Percentiles rank a stretch among this genome's conserved stretches.
These are phyloP conservation scores for Plodia interpunctella DNA, from an alignment of 1,140 invertebrate genomes.

Conservation along the genomic window DNA sequence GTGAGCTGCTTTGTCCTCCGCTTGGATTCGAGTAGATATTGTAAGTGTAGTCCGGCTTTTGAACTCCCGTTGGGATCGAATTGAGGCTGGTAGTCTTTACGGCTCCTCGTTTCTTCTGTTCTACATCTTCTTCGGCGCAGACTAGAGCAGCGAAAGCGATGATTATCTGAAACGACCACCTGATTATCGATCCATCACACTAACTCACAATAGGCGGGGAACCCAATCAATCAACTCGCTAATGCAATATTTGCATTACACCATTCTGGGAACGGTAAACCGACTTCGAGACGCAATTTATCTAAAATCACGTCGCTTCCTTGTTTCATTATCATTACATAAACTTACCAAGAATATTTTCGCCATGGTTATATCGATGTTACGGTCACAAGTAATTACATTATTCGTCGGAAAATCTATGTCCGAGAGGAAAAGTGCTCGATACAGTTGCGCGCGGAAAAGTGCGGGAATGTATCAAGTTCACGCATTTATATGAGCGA, in stretches of 20 bases:
- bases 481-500: constrained; percentile 69
- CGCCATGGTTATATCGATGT: constrained; percentile 38
- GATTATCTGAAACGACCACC: constrained; percentile 50
- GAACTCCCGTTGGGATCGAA: constrained; percentile 53
- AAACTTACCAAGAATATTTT: constrained; percentile 59
- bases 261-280: constrained; percentile 12
- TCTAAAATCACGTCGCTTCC: not conserved
- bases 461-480: constrained; percentile 67
- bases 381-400: constrained; percentile 39
- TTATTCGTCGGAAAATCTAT: constrained; percentile 41
- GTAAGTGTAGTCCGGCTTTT: constrained; percentile 64
- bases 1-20: constrained; percentile 26
- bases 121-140: constrained; percentile 49
- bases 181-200: constrained; percentile 31
- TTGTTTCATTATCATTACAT: too few species aligned
- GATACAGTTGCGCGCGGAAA: constrained; percentile 51
- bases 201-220: constrained; percentile 21
- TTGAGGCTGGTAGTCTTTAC: constrained; percentile 52
- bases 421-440: constrained; percentile 60
- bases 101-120: constrained; percentile 63
- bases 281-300: constrained; percentile 10
- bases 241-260: constrained; percentile 22
- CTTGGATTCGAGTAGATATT: constrained; percentile 50
- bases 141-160: constrained; percentile 44
- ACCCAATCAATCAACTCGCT: constrained; percentile 37